Percentiles rank a stretch among this genome's conserved stretches.
Evolutionary conservation across 1,140 invertebrate species (phyloP).

Genomic region (Halictus rubicundus): DNA sequence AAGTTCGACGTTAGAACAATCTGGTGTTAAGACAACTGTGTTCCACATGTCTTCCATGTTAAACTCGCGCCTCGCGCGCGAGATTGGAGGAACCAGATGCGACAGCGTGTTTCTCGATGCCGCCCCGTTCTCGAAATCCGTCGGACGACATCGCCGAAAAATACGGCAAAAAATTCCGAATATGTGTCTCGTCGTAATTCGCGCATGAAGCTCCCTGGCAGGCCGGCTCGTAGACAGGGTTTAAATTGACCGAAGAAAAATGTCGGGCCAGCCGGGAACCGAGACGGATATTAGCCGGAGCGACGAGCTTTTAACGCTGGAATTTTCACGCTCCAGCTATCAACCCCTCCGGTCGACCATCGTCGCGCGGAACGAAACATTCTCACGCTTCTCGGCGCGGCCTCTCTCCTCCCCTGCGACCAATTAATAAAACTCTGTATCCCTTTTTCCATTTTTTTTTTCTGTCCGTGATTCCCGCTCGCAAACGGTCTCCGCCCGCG

Average conservation of each 20-base stretch:
- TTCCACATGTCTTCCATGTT: background rate
- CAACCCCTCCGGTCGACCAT: background rate
- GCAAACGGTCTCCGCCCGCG: background rate
- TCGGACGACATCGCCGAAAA: background rate
- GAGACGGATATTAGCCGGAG: conserved; percentile 39
- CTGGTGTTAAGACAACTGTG: background rate
- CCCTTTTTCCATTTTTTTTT: background rate
- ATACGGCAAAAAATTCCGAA: background rate
- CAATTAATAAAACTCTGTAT: conserved; percentile 1
- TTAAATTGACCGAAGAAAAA: conserved; percentile 64
- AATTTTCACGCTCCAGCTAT: conserved; percentile 15
- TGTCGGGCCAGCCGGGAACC: background rate
- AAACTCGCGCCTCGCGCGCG: background rate
- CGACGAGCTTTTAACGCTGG: conserved; percentile 35
- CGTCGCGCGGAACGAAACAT: background rate
- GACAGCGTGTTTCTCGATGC: background rate
- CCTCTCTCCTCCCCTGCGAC: background rate
- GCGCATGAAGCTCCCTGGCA: conserved; percentile 35
- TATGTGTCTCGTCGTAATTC: conserved; percentile 40
- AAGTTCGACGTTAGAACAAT: background rate
- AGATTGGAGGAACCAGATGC: background rate
- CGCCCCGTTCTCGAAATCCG: background rate
- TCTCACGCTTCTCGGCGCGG: background rate
- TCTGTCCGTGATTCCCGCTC: background rate
- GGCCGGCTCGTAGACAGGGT: conserved; percentile 47